phyloP scores from a whole-genome alignment of 2,113 vertebrate genomes.

The Abramis brama region DNA sequence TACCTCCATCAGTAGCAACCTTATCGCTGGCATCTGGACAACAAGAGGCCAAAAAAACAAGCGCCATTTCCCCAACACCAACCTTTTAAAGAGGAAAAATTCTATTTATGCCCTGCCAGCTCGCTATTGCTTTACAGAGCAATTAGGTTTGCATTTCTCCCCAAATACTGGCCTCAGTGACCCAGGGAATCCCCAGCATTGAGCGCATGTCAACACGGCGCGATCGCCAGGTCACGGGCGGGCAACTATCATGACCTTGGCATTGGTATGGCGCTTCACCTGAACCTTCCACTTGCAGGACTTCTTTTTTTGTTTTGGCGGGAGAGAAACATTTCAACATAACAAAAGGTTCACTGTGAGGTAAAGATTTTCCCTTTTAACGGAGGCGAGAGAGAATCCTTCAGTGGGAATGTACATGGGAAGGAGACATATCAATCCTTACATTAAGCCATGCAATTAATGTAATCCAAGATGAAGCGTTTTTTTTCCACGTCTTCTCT shows the following conservation, averaged over 20 bases:
- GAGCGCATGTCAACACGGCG: constrained; percentile 24
- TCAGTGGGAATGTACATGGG: constrained; percentile 49
- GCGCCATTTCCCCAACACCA: constrained; percentile 54
- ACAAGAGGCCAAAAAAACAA: constrained; percentile 52
- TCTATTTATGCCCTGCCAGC: constrained; percentile 54
- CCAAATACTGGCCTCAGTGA: constrained; percentile 41
- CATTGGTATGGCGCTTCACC: neutral
- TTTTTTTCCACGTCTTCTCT: constrained; percentile 51
- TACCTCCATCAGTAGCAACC: constrained; percentile 45
- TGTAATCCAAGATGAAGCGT: constrained; percentile 59
- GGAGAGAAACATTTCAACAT: constrained; percentile 48
- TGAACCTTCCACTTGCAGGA: constrained; percentile 51
- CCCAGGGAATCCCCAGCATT: constrained; percentile 59
- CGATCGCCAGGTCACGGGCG: neutral
- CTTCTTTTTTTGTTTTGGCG: neutral
- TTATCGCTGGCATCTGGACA: constrained; percentile 55
- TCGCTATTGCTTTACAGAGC: constrained; percentile 51
- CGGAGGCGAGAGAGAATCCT: constrained; percentile 26
- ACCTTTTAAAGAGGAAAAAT: constrained; percentile 53
- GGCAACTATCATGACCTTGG: constrained; percentile 13
- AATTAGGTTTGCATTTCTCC: constrained; percentile 55
- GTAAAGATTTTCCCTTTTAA: constrained; percentile 36
- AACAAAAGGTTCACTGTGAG: constrained; percentile 63
- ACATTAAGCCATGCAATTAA: constrained; percentile 64
- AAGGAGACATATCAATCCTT: constrained; percentile 61